Evolutionary conservation across 2,888 invertebrate species (phyloP).

Genomic region (Cyrtodaria siliqua): DNA sequence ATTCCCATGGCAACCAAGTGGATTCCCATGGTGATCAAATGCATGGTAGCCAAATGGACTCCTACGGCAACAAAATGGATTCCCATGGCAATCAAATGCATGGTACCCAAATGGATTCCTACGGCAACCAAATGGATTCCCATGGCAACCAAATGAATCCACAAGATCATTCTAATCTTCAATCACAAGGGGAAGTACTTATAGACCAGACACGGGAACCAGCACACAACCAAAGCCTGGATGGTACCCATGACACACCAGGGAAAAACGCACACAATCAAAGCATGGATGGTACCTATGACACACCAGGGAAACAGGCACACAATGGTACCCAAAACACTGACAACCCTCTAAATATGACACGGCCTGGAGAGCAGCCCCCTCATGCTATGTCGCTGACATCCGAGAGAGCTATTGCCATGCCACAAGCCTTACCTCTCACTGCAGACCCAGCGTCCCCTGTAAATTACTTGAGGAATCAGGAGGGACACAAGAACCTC

Average conservation of each 20-base stretch:
- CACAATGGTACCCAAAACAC: not conserved
- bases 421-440: constrained; percentile 41
- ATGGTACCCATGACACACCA: not conserved
- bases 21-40: no score
- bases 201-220: not conserved
- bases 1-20: no score
- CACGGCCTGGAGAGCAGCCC: constrained; percentile 27
- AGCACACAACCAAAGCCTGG: not conserved
- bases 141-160: not conserved
- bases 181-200: not conserved
- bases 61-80: no score
- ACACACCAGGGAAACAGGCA: constrained; percentile 5
- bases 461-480: no score
- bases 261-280: constrained; percentile 8
- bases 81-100: no score
- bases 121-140: not conserved
- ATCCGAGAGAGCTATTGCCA: not conserved
- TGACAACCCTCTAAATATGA: constrained; percentile 39
- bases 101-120: no score
- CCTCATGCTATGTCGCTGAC: constrained; percentile 15
- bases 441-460: no score
- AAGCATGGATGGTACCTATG: no score
- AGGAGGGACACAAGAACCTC: no score
- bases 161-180: not conserved
- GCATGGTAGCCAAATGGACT: no score